Conservation (phyloP, 2,113 vertebrate species). For the Turdus rufiventris region DNA sequence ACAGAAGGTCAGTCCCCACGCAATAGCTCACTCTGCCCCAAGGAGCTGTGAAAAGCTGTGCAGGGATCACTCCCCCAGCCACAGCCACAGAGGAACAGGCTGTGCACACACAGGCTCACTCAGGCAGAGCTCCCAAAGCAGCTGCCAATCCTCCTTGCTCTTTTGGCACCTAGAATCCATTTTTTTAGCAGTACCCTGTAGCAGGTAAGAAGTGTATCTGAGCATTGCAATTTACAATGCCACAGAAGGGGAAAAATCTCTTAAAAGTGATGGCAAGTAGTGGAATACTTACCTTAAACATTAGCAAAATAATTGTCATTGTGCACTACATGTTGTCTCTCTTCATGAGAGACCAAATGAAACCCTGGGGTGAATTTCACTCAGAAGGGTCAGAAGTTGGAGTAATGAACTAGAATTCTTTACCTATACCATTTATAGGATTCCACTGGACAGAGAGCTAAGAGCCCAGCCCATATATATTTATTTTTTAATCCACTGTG, state of each 20-base stretch:
- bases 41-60: not conserved
- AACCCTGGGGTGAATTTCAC: not conserved
- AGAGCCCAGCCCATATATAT: not conserved
- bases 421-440: not conserved
- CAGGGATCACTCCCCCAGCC: not conserved
- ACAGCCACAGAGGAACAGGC: fast-evolving
- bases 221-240: not conserved
- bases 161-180: not conserved
- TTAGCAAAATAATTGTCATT: not conserved
- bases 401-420: not conserved
- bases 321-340: not conserved
- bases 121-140: not conserved
- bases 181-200: not conserved
- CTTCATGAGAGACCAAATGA: not conserved
- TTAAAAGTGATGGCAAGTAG: not conserved
- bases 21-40: not conserved
- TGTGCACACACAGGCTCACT: not conserved
- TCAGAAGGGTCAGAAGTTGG: conserved; percentile 5
- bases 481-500: not conserved
- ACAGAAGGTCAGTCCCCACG: not conserved
- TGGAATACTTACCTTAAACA: not conserved
- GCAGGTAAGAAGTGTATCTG: not conserved
- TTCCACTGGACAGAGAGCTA: not conserved
- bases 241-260: not conserved
- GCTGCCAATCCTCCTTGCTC: not conserved